phyloP scores from a whole-genome alignment of 2,113 vertebrate genomes.

The Phaetusa simplex region DNA sequence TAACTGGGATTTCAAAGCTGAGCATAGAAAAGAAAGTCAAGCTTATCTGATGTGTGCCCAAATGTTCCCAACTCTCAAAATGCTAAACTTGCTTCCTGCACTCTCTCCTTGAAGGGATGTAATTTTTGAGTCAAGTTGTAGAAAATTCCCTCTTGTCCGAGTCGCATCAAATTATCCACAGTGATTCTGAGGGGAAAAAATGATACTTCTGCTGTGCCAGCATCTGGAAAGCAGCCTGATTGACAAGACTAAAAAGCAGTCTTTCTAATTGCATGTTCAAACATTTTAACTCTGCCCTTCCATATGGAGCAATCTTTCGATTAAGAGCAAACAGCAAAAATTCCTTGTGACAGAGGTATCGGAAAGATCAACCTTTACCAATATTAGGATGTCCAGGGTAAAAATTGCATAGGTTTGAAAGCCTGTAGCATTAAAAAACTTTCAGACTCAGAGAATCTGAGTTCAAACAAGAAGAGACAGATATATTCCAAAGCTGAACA shows the following conservation, averaged over 20 bases:
- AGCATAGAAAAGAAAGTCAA: neutral
- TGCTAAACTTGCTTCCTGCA: neutral
- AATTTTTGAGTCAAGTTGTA: conserved; percentile 19
- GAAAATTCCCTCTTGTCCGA: conserved; percentile 1
- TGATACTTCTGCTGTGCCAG: conserved; percentile 7
- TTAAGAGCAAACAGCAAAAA: neutral
- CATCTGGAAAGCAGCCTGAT: conserved; percentile 47
- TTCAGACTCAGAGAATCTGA: neutral
- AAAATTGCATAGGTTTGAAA: neutral
- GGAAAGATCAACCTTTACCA: neutral
- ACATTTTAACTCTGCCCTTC: conserved; percentile 4
- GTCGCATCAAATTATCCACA: conserved; percentile 29
- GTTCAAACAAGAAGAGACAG: conserved; percentile 22
- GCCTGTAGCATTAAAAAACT: neutral
- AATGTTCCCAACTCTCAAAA: neutral
- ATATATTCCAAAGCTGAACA: conserved; percentile 17
- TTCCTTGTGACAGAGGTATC: neutral
- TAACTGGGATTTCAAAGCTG: neutral
- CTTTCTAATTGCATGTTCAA: neutral
- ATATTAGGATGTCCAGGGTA: neutral
- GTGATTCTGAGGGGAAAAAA: conserved; percentile 16
- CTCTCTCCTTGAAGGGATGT: neutral
- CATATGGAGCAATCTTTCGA: neutral
- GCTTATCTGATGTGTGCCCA: neutral
- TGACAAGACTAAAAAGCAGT: conserved; percentile 9